phyloP scores from a whole-genome alignment of 1,140 invertebrate species.

The Brachionus rotundiformis region DNA sequence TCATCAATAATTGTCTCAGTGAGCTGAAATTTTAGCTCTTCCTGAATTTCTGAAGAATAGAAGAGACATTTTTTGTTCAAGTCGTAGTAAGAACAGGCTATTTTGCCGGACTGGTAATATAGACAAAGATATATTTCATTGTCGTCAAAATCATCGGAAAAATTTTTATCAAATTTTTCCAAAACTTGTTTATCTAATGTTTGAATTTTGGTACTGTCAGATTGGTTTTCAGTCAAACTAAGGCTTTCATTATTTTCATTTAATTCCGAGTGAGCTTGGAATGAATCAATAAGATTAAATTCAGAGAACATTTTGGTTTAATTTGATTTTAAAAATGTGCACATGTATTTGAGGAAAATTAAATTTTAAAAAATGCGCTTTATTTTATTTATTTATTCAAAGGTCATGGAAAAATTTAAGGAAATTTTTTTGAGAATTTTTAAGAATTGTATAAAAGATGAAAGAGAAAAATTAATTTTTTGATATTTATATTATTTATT shows the following conservation, averaged over 20 bases:
- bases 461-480: too few species aligned
- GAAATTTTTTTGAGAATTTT: neutral
- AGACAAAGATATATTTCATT: constrained; percentile 45
- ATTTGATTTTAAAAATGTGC: constrained; percentile 10
- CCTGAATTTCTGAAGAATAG: constrained; percentile 2
- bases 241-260: neutral
- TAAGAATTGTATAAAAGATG: too few species aligned
- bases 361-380: neutral
- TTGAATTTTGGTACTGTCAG: neutral
- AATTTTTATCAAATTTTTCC: neutral
- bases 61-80: constrained; percentile 39
- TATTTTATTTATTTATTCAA: neutral
- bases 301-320: neutral
- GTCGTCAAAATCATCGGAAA: neutral
- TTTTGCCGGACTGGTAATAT: neutral
- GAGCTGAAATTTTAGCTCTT: constrained; percentile 25
- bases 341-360: neutral
- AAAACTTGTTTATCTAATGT: neutral
- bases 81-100: constrained; percentile 28
- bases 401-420: neutral
- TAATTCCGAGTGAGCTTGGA: neutral
- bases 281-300: constrained; percentile 21
- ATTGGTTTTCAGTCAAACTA: neutral
- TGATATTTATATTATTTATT: too few species aligned
- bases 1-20: constrained; percentile 22